phyloP scores from a whole-genome alignment of 2,797 vertebrate species.

The Tragelaphus eurycerus region DNA sequence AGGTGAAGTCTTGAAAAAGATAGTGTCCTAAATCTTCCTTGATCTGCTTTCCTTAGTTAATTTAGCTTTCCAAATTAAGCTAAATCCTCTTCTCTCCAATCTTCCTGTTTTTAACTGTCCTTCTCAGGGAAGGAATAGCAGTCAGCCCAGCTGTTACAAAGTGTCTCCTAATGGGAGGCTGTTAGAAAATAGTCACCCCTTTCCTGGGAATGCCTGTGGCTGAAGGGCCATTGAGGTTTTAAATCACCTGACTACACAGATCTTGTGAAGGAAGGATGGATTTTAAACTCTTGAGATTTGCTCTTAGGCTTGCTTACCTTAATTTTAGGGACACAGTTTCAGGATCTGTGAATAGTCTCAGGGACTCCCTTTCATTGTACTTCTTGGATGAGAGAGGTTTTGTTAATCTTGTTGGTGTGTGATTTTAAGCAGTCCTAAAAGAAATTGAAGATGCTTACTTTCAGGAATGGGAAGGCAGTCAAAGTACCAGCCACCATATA shows the following conservation, averaged over 20 bases:
- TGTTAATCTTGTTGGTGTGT: background rate
- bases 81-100: background rate
- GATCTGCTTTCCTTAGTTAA: background rate
- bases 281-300: background rate
- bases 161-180: background rate
- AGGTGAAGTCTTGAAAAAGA: background rate
- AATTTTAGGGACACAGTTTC: background rate
- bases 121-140: background rate
- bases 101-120: background rate
- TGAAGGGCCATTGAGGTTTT: background rate
- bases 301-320: background rate
- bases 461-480: background rate
- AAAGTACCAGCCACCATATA: background rate
- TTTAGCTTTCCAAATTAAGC: background rate
- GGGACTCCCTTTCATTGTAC: background rate
- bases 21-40: background rate
- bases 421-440: slow-evolving; percentile 3
- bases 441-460: background rate
- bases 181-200: background rate
- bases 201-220: background rate
- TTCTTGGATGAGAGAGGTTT: background rate
- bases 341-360: background rate
- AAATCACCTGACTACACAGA: background rate
- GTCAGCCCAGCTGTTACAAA: background rate
- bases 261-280: background rate